Base-by-base conservation (phyloP, 2,113 vertebrate genomes). In the Lepisosteus oculatus region DNA sequence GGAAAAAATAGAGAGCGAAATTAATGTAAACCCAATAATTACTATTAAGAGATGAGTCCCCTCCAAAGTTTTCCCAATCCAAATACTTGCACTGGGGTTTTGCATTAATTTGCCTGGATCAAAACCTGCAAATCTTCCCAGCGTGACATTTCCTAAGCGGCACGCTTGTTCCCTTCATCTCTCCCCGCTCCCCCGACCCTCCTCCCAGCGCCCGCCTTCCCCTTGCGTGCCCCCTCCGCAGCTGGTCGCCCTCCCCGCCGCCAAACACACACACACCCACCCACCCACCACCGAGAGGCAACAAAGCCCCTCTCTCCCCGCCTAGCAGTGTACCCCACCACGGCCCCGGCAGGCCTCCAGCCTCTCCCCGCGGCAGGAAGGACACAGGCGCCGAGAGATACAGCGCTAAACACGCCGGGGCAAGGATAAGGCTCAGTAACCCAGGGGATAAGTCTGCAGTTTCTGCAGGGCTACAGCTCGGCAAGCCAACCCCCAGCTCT, bases 21-120 rank as follows among this genome's bases (percentile, higher is more conserved):
- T 93, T 95, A 99, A 99, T 97, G 95, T 96, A 98, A 98, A 98
- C 97, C 95, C 96, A 97, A 98, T 98, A 94, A 99, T 99, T 98
- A 99, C 96, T 97, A 96, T 96, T 97, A 97, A 93, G 92, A 94
- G 96, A 95, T 93, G 96, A 97, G 94, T 94, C 94, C 95, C 93
- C 92, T 95, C 94, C 95, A 94, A 99, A 98, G 94, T 98, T 99
- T 97, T 94, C 93, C 94, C 95, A 97, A 97, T 96, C 95, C 95
- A 94, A 97, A 97, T 95, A 95, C 95, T 98, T 97, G 95, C 95
- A 93, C 91, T 98, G 96, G 95, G 96, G 94, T 97, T 99, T 99
- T 98, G 95, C 96, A 98, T 98, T 99, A 97, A 98, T 98, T 98
- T 96, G 92, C 93, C 93, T 92, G 94, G 94, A 97, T 98, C 96